These are phyloP conservation scores for Scaptomyza cyrtandrae DNA, from an alignment of 2,888 invertebrate species.

Conservation along the genomic window DNA sequence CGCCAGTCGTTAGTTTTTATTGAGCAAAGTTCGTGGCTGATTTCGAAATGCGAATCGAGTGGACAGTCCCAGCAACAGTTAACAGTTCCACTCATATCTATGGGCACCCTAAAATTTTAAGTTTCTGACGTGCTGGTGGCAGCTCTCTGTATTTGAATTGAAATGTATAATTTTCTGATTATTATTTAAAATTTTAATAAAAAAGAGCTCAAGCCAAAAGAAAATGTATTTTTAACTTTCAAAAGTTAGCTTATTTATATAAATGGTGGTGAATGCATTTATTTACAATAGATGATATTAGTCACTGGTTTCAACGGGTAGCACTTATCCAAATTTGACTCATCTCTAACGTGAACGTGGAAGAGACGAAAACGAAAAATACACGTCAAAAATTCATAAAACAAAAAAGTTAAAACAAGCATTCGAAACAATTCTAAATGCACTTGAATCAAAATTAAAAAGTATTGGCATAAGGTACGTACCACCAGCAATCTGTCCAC, in stretches of 20 bases:
- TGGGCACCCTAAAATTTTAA: background rate
- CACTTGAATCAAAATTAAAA: conserved; percentile 32
- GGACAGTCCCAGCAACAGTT: background rate
- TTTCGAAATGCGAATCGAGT: background rate
- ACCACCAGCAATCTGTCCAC: conserved; percentile 10
- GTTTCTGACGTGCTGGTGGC: background rate
- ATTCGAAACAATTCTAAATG: conserved; percentile 39
- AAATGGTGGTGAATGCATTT: too few species aligned
- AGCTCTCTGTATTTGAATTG: background rate
- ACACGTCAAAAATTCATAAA: conserved; percentile 57
- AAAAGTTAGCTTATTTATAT: too few species aligned
- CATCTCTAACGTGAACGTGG: conserved; percentile 62
- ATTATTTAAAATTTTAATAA: background rate
- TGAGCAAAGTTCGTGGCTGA: background rate
- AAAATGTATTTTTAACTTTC: too few species aligned
- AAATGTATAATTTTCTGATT: background rate
- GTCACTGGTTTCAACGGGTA: background rate
- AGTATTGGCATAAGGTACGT: conserved; percentile 18
- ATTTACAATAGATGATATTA: conserved; percentile 3
- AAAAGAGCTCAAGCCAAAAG: background rate
- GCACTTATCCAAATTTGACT: background rate
- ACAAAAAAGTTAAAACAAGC: conserved; percentile 32
- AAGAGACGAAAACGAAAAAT: conserved; percentile 59
- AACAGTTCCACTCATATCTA: background rate
- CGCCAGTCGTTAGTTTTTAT: background rate